Base-by-base conservation (phyloP, 2,113 vertebrate genomes). In the Scophthalmus maximus region DNA sequence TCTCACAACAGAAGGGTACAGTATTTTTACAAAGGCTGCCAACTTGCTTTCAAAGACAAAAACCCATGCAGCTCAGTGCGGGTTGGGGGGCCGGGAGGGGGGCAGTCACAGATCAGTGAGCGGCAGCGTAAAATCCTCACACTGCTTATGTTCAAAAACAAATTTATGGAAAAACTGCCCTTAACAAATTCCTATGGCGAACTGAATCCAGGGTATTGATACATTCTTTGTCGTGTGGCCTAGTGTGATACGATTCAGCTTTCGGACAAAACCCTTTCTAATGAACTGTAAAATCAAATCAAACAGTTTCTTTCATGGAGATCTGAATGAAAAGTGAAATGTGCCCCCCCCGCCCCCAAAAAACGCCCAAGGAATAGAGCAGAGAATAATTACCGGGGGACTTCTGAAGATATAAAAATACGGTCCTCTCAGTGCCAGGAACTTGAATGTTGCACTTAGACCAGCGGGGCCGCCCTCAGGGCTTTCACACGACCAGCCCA, bases 401-500 rank as follows among this genome's bases (percentile, higher is more conserved):
- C 81, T 87, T 83, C 90, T 91, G 93, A 97, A 97, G 92, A 97
- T 88, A 79, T 93, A 93, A 87, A 96, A 93, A 25, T 92, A 95
- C 2, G 95, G 94, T 67, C 96, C 95, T 79, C 94, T 97, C 83
- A 98, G 90, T 18, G 95, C 96, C 85, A 98, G 92, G 86, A 97
- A 97, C 90, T 94, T 96, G 92, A 93, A 94, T 68, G 86, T 86
- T 78, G 93, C 91, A 55, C 91, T 68, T 42, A 83, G 93, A 51
- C 86, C 79, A 27, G 91, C 84, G 57, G 93, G 81, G n/a, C 84
- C 81, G 76, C 86, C 93, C 64, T 94, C 94, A 1, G 94, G 89
- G 73, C 91, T 94, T 79, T 97, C 95, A 74, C 94, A 94, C 18
- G 94, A 95, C 97, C 97, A 98, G 65, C 96, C 97, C 95, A 97